Evolutionary conservation across 2,888 invertebrate genomes (phyloP).

Genomic region (Parnassius smintheus): DNA sequence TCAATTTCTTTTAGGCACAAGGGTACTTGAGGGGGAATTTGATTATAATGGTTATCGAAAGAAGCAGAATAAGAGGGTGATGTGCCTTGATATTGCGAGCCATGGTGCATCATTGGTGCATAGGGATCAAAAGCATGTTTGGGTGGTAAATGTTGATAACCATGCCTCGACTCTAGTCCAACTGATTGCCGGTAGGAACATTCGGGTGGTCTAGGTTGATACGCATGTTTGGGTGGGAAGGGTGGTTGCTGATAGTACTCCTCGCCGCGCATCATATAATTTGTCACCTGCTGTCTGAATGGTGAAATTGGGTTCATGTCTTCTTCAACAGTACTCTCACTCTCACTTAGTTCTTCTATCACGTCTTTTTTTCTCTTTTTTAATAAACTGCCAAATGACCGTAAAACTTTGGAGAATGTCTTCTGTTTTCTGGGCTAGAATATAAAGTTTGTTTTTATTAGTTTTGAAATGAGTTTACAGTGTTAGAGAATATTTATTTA

Average conservation of each 20-base stretch:
- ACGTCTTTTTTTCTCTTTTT: slow-evolving; percentile 57
- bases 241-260: slow-evolving; percentile 53
- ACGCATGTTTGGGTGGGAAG: slow-evolving; percentile 33
- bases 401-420: slow-evolving; percentile 52
- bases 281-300: slow-evolving; percentile 55
- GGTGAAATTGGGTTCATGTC: slow-evolving; percentile 42
- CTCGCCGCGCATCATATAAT: slow-evolving; percentile 59
- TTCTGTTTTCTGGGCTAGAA: slow-evolving; percentile 50
- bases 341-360: slow-evolving; percentile 59
- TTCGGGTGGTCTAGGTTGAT: slow-evolving; percentile 31
- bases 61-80: slow-evolving; percentile 26
- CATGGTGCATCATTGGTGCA: slow-evolving; percentile 8
- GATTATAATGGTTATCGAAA: slow-evolving; percentile 35
- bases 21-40: slow-evolving; percentile 49
- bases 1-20: slow-evolving; percentile 69
- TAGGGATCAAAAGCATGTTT: slow-evolving; percentile 3
- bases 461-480: neutral
- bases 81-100: slow-evolving; percentile 20
- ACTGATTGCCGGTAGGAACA: slow-evolving; percentile 7
- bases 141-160: slow-evolving; percentile 14
- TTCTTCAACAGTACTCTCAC: slow-evolving; percentile 49
- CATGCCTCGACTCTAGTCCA: slow-evolving; percentile 27
- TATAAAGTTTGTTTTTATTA: slow-evolving; percentile 17
- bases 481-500: neutral
- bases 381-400: slow-evolving; percentile 48